Evolutionary conservation across 2,797 vertebrate genomes (phyloP), one percentile per base, ranked within the genome.

Genomic region (Lepus townsendii): DNA sequence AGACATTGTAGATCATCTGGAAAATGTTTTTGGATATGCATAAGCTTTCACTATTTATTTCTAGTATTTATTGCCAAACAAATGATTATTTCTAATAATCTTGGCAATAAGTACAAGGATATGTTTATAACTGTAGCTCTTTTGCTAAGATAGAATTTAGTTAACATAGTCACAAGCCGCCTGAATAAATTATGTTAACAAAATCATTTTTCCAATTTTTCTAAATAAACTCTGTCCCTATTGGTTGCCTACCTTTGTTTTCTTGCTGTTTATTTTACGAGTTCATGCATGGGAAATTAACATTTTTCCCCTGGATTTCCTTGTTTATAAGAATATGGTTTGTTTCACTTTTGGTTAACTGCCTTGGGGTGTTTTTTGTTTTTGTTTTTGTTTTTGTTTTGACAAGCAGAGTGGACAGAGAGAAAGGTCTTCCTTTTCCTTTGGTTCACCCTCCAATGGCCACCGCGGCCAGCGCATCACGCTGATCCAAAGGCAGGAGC

Each of bases 81-180:
- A 82, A 96, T 86, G 32, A 88, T 76, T 68, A 86, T 79, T 96
- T 83, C 75, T 91, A 79, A 62, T 82, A 85, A 73, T 89, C 57
- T 80, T 78, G 79, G 7, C 57, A 95, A 96, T 95, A 95, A 92
- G 47, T 85, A 72, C 47, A 8, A 19, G 90, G 35, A 69, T 88
- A 86, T 77, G 20, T 85, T 93, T 95, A 89, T 90, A 62, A 91
- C 52, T 9, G 69, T 93, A 19, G 4, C 32, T 83, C 50, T 54
- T 92, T 91, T 93, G 19, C 30, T 77, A 93, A 42, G 7, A 85
- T 73, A 30, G 17, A 60, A 91, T 89, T 72, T 60, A 65, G 24
- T 79, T 87, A 96, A 90, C 10, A 13, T 8, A 76, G 7, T 96
- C 8, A 77, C 16, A 50, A 38, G 5, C 7, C 57, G 50, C 16